Evolutionary conservation across 2,113 vertebrate species (phyloP), one percentile per base, ranked within the genome.

Genomic region (Pao palembangensis): DNA sequence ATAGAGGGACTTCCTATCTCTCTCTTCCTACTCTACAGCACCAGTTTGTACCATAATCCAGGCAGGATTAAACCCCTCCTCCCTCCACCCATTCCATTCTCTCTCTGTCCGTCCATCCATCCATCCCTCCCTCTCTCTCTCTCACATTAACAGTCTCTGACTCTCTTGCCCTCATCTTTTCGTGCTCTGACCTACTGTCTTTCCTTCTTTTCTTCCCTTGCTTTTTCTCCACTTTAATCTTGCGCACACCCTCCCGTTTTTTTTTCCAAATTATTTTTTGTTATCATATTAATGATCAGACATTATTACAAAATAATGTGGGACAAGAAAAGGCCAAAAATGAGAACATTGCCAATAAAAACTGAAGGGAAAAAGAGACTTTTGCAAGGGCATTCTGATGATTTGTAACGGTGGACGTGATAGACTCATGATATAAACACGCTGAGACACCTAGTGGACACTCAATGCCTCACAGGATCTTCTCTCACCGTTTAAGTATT

Each of bases 31-130:
- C 69, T 75, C 59, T 74, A 56, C 55, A 28, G 68, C 55, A 79
- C 80, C 66, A 83, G 81, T 88, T 87, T 85, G 83, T 83, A 76
- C 75, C 65, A 82, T 89, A 89, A 89, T 89, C 85, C 85, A 79
- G 58, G 71, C 79, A 74, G 84, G 87, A 89, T 89, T 89, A 89
- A 89, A 89, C 82, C 79, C 87, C 87, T 86, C 85, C 87, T 87
- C 81, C 78, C 75, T 73, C 67, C 42, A 68, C 79, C 61, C 53
- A 42, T 79, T 46, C 19, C 44, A 60, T 46, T 46, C 21, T 68
- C 61, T 49, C 58, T 64, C 59, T 57, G 41, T 79, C 66, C 28
- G 38, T 71, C 58, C 46, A 17, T 14, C 58, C 61, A 60, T 46
- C 62, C 14, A 43, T 61, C 70, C 2, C 58, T 12, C 54, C 0